A percentile compares a stretch with the other conserved stretches of the same genome.
These are phyloP conservation scores for Aquatica leii DNA, from an alignment of 2,888 invertebrate species.

Conservation along the genomic window DNA sequence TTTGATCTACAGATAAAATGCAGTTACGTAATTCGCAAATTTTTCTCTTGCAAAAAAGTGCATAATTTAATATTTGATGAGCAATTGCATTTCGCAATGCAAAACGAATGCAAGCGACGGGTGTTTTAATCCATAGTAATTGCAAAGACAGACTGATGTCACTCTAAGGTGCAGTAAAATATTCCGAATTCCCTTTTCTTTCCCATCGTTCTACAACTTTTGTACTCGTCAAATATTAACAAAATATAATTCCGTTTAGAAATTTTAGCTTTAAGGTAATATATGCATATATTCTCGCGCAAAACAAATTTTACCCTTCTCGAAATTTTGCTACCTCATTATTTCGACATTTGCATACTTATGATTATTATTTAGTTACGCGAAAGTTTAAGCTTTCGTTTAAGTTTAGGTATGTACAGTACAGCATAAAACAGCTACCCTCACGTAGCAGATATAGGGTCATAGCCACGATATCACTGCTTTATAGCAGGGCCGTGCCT, in stretches of 20 bases:
- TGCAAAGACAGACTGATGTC: constrained; percentile 21
- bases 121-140: constrained; percentile 34
- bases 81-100: too few species aligned
- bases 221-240: too few species aligned
- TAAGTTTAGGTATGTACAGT: constrained; percentile 14
- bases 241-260: too few species aligned
- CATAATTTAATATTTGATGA: too few species aligned
- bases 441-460: constrained; percentile 36
- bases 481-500: constrained; percentile 44
- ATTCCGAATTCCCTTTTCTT: constrained; percentile 16
- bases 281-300: not conserved
- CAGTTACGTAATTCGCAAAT: too few species aligned
- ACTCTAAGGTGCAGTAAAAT: constrained; percentile 34
- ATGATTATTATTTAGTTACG: constrained; percentile 6
- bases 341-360: constrained; percentile 10
- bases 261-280: not conserved
- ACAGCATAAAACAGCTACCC: constrained; percentile 22
- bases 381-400: constrained; percentile 11
- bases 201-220: too few species aligned
- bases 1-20: too few species aligned
- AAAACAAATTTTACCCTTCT: constrained; percentile 9
- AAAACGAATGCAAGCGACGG: constrained; percentile 22
- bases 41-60: too few species aligned
- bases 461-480: constrained; percentile 38
- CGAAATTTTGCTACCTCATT: constrained; percentile 13